Percentiles rank a stretch among this genome's conserved stretches.
Conservation (phyloP, 2,888 invertebrate species). For the Lymantria dispar region DNA sequence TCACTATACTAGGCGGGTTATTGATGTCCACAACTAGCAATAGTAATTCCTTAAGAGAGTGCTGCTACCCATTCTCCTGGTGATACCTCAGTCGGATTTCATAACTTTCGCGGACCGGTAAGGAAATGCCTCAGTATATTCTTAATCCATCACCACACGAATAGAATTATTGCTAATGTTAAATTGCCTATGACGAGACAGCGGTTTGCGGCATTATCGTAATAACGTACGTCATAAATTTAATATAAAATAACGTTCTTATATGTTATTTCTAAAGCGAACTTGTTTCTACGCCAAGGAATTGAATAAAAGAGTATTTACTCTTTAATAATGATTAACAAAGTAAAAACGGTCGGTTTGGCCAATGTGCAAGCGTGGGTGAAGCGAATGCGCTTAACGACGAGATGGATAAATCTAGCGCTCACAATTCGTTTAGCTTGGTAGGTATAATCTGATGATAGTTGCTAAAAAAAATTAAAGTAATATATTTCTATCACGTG, state of each 20-base stretch:
- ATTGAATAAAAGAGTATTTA: slow-evolving; percentile 32
- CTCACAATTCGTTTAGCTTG: slow-evolving; percentile 46
- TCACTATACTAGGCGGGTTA: too few species aligned
- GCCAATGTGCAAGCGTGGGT: slow-evolving; percentile 55
- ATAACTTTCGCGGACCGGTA: too few species aligned
- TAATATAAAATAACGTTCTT: too few species aligned
- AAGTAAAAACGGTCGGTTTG: slow-evolving; percentile 47
- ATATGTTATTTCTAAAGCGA: too few species aligned
- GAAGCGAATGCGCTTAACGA: slow-evolving; percentile 58
- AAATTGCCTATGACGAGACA: too few species aligned
- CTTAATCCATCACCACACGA: too few species aligned
- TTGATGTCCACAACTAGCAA: too few species aligned
- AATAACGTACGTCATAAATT: too few species aligned
- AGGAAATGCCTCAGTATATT: too few species aligned
- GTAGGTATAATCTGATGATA: slow-evolving; percentile 39
- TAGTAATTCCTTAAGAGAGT: too few species aligned
- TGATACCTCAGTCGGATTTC: slow-evolving; percentile 15
- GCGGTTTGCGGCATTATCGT: too few species aligned
- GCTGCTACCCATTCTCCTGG: slow-evolving; percentile 14
- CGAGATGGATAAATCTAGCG: slow-evolving; percentile 57
- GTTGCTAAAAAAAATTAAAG: slow-evolving; percentile 43
- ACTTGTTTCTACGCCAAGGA: slow-evolving; percentile 11
- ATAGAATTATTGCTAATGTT: too few species aligned
- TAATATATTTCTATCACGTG: slow-evolving; percentile 7
- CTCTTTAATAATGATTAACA: slow-evolving; percentile 32